phyloP scores from a whole-genome alignment of 2,113 vertebrate species.

The Macrotis lagotis region DNA sequence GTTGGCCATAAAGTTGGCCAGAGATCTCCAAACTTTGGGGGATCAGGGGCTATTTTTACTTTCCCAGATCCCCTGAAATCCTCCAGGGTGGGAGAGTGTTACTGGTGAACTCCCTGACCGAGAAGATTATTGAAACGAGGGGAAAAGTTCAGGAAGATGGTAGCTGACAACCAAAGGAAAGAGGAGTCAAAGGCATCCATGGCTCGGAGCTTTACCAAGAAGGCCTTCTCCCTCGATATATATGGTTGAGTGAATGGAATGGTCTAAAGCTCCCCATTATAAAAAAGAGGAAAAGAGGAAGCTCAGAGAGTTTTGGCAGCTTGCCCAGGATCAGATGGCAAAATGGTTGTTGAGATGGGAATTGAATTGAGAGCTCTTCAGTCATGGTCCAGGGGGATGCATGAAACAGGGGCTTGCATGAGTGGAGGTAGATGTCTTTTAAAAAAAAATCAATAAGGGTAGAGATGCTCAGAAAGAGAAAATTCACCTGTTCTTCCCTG shows the following conservation, averaged over 20 bases:
- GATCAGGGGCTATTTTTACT: not conserved
- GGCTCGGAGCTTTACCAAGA: not conserved
- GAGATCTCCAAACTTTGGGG: not conserved
- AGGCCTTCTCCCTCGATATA: not conserved
- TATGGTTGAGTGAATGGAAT: not conserved
- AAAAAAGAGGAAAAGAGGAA: not conserved
- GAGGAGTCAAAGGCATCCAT: not conserved
- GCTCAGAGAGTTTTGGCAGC: not conserved
- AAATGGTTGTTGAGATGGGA: not conserved
- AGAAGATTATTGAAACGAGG: not conserved
- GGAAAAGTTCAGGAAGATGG: not conserved
- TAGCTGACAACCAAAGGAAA: not conserved
- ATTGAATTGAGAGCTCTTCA: not conserved
- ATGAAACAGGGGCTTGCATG: not conserved
- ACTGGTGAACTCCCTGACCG: not conserved
- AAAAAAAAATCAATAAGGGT: not conserved
- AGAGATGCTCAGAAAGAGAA: not conserved
- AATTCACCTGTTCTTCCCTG: not conserved
- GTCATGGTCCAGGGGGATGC: not conserved
- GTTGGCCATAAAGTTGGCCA: not conserved
- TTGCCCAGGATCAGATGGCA: not conserved
- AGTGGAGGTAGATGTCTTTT: not conserved
- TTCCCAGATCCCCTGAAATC: not conserved
- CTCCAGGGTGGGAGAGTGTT: not conserved
- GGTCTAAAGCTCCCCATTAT: not conserved